Evolutionary conservation across 2,113 vertebrate species (phyloP).

Genomic region (Tachysurus fulvidraco): DNA sequence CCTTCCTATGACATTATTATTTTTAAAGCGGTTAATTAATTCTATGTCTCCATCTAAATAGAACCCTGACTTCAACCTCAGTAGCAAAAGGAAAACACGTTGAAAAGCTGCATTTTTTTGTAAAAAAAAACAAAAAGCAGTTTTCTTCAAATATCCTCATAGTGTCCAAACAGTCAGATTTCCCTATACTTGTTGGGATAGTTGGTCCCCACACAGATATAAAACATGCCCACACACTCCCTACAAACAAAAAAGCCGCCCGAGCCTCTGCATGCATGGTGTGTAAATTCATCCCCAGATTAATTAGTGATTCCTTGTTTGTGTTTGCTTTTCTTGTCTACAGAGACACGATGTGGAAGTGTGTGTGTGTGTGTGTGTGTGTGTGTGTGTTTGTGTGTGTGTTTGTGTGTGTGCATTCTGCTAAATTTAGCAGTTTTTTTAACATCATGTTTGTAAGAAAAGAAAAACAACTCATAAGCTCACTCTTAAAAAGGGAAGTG

Average conservation of each 20-base stretch:
- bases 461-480: neutral
- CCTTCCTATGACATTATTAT: neutral
- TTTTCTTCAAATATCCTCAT: neutral
- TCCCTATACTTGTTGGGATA: neutral
- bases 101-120: neutral
- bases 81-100: neutral
- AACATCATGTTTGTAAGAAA: neutral
- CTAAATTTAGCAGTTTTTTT: neutral
- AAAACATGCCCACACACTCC: neutral
- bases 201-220: neutral
- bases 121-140: neutral
- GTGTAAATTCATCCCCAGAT: constrained; percentile 31
- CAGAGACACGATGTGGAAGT: neutral
- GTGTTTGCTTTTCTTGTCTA: constrained; percentile 9
- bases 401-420: neutral
- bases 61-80: neutral
- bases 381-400: neutral
- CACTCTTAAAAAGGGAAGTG: no score
- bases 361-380: constrained; percentile 13
- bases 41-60: neutral
- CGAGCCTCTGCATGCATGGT: neutral
- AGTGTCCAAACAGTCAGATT: neutral
- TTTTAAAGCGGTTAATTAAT: neutral
- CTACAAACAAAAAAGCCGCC: neutral
- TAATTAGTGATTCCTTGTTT: constrained; percentile 27